Base-by-base conservation (phyloP, 1,140 invertebrate species). In the Antheraea mylitta region DNA sequence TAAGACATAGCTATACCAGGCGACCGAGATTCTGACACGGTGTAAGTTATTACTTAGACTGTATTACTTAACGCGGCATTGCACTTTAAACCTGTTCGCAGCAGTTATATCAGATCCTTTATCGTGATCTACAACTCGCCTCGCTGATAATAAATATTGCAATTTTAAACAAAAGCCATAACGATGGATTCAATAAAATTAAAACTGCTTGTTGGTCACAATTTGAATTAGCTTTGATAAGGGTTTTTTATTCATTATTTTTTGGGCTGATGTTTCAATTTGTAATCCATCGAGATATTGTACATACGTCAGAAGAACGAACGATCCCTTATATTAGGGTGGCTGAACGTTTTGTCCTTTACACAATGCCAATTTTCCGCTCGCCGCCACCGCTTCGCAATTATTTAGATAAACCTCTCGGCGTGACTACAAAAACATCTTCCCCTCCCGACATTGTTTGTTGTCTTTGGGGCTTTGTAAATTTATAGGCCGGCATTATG, bases 361-460 rank as follows among this genome's bases (percentile, higher is more conserved):
- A 80, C 81, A 80, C 81, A 83, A 90, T 90, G 85, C 82, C 89
- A 91, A 91, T 91, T 91, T 91, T 91, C 85, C 89, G 89, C 79
- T 89, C 86, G 78, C 85, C 88, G 89, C 87, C 89, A 82, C 85
- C 89, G 89, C 81, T 87, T 87, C 83, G 84, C 89, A 91, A 90
- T 91, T 91, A 91, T 91, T 91, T 90, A 90, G 89, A 90, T 91
- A 91, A 91, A 91, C 87, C 88, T 91, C 89, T 90, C 83, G 82
- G 82, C 87, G 87, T 89, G 86, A 89, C 88, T 89, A 88, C 87
- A 91, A 91, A 90, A 90, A 89, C 87, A 89, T 88, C 87, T 88
- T 89, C 85, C 86, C 85, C 80, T 82, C 83, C 84, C 82, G 81
- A 73, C 64, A 36, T 66, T 77, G 83, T 83, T 87, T 90, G 88